These are phyloP conservation scores for Spodoptera frugiperda DNA, from an alignment of 1,140 invertebrate genomes.

Conservation along the genomic window DNA sequence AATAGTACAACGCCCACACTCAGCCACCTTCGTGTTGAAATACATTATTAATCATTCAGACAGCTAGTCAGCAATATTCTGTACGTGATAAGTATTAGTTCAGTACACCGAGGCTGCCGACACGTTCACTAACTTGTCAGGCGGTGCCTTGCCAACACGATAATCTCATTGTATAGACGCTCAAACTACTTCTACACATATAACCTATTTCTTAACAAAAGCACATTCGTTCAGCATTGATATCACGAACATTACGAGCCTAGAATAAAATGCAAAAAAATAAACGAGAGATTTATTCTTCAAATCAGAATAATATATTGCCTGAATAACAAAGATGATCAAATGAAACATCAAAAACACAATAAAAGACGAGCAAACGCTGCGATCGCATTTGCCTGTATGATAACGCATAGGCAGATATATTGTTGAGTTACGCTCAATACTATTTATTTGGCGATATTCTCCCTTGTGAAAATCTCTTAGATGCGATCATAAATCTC, in stretches of 20 bases:
- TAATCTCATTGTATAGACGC: conserved; percentile 37
- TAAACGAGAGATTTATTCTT: conserved; percentile 21
- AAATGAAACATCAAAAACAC: conserved; percentile 44
- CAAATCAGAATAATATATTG: conserved; percentile 37
- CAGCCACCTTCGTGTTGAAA: neutral
- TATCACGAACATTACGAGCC: neutral
- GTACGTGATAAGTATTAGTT: conserved; percentile 17
- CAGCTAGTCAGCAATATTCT: conserved; percentile 5
- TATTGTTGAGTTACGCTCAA: conserved; percentile 58
- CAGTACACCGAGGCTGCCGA: neutral
- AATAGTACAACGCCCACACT: neutral
- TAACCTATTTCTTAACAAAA: conserved; percentile 6
- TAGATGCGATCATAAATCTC: conserved; percentile 82
- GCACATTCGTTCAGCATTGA: neutral
- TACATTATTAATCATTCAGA: conserved; percentile 20
- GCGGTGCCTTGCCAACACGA: conserved; percentile 14
- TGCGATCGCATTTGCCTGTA: conserved; percentile 39
- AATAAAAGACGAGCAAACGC: conserved; percentile 39
- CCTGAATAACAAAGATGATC: conserved; percentile 37
- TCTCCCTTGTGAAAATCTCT: conserved; percentile 77
- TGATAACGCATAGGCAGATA: conserved; percentile 43
- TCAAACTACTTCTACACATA: neutral
- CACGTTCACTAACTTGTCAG: conserved; percentile 33
- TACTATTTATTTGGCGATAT: conserved; percentile 76
- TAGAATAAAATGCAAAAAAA: conserved; percentile 5